phyloP scores from a whole-genome alignment of 2,113 vertebrate species.

The Pan troglodytes region NHGRI_mPanTro3-v2.1_pri NC_072407.2:88722501-88723000 shows the following conservation, averaged over 20 bases:
- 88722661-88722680: not conserved
- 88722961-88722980: not conserved
- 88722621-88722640: not conserved
- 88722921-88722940: not conserved
- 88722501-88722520: not conserved
- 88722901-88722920: not conserved
- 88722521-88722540: not conserved
- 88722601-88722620: not conserved
- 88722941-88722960: not conserved
- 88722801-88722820: not conserved
- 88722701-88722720: not conserved
- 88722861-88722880: not conserved
- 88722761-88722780: not conserved
- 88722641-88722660: not conserved
- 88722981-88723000: not conserved
- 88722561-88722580: not conserved
- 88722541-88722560: not conserved
- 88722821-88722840: slow-evolving; percentile 35
- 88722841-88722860: not conserved
- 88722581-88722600: not conserved
- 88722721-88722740: not conserved
- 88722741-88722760: not conserved
- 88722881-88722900: slow-evolving; percentile 1
- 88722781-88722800: slow-evolving; percentile 25
- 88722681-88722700: not conserved